Evolutionary conservation across 2,113 vertebrate species (phyloP), one percentile per base, ranked within the genome.

Genomic region (Neofelis nebulosa): DNA sequence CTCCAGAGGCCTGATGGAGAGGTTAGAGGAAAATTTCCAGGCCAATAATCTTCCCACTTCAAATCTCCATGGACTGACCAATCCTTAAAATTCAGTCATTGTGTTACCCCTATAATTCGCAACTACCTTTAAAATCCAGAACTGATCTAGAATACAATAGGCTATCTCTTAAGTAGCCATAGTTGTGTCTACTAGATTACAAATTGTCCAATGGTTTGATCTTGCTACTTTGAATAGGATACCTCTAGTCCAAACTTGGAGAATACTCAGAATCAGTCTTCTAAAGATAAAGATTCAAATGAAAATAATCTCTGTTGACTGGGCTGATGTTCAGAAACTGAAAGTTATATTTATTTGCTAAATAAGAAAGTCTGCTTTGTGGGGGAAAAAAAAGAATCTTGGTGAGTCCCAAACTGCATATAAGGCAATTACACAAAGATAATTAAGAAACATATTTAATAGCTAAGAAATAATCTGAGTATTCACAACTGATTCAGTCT

Each of bases 211-310:
- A 57, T 83, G 36, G n/a, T 89, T 36, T 55, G 38, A 68, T 71
- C 31, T 21, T 33, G 38, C 48, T 93, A 48, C 11, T 66, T 36
- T 57, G 31, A 66, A 92, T 41, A 81, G 36, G 66, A 45, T 66
- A 74, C 16, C 14, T 68, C 57, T 89, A 83, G n/a, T 45, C 3
- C 12, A 31, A 89, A 31, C 31, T 57, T 82, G 45, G 23, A 76
- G 83, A 82, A 93, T 36, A 88, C 6, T 7, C 33, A 80, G 21
- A 74, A 55, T 74, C 45, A 66, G 45, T 65, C 65, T 89, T 66
- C 38, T 83, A 82, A 81, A 52, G 29, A 87, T n/a, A 86, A 88
- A 87, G 38, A 96, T 82, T 36, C 68, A 82, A 68, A 89, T 88
- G 83, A 88, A 88, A 57, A 93, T 78, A 57, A 83, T 74, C 38